phyloP scores from a whole-genome alignment of 2,113 vertebrate genomes.

The Equus quagga region DNA sequence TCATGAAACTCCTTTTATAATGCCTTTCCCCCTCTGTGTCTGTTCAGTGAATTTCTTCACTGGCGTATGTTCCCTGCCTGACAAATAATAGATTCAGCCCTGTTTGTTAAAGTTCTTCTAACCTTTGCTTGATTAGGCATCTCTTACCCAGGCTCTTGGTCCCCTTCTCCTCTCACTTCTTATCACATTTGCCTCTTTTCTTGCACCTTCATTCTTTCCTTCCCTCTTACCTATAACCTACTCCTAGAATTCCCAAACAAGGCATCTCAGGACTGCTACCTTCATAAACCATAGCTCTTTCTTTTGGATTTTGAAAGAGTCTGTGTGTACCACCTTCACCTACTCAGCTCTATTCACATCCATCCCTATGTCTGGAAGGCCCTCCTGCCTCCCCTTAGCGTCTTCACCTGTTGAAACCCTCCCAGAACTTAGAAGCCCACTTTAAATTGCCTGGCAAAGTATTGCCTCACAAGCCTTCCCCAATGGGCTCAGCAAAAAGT shows the following conservation, averaged over 20 bases:
- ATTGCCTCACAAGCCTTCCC: not conserved
- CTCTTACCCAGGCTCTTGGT: not conserved
- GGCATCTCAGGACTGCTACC: not conserved
- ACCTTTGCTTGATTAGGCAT: not conserved
- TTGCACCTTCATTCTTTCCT: not conserved
- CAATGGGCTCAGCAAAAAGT: not conserved
- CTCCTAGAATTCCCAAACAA: not conserved
- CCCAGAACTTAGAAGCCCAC: not conserved
- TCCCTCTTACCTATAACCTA: not conserved
- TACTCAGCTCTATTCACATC: not conserved
- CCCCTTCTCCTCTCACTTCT: not conserved
- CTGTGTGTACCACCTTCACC: not conserved
- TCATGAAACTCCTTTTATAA: not conserved
- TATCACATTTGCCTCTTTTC: not conserved
- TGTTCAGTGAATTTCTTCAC: not conserved
- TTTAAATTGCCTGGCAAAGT: not conserved
- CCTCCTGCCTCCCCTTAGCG: not conserved
- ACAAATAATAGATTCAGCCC: not conserved
- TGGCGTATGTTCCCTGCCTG: not conserved
- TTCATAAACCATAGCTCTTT: not conserved
- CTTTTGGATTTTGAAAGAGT: not conserved
- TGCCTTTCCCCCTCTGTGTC: not conserved
- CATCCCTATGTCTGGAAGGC: not conserved
- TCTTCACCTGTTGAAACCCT: not conserved
- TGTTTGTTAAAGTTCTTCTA: not conserved